Evolutionary conservation across 2,888 invertebrate species (phyloP).

Genomic region (Electrophaes corylata): DNA sequence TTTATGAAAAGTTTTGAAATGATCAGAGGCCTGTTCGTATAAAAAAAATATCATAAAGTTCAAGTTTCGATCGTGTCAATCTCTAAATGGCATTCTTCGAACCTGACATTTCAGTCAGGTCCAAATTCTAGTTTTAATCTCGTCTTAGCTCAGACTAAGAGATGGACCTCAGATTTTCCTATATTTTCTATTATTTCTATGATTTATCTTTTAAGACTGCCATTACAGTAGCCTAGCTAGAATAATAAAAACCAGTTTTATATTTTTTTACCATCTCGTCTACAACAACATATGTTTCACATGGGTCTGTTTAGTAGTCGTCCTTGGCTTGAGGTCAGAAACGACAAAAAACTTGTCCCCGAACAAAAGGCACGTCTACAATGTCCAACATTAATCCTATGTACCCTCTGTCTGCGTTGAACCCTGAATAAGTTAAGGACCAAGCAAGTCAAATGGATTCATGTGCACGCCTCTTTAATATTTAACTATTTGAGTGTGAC

Average conservation of each 20-base stretch:
- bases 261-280: not conserved
- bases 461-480: constrained; percentile 58
- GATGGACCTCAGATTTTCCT: too few relatives aligned
- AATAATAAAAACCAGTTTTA: not conserved
- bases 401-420: constrained; percentile 39
- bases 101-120: too few relatives aligned
- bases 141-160: too few relatives aligned
- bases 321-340: constrained; percentile 48
- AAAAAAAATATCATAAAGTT: too few relatives aligned
- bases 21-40: too few relatives aligned
- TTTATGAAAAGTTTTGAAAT: too few relatives aligned
- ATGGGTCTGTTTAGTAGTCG: constrained; percentile 36
- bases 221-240: not conserved
- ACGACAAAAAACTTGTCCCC: constrained; percentile 43
- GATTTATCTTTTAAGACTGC: not conserved
- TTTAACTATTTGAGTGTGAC: constrained; percentile 46
- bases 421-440: constrained; percentile 54
- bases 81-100: too few relatives aligned
- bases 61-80: too few relatives aligned
- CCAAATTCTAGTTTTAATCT: too few relatives aligned
- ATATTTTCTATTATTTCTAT: too few relatives aligned
- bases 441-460: constrained; percentile 62
- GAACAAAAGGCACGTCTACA: constrained; percentile 37
- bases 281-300: constrained; percentile 1
- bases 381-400: constrained; percentile 40